Evolutionary conservation across 2,113 vertebrate genomes (phyloP), one percentile per base, ranked within the genome.

Genomic region (Microtus richardsoni): DNA sequence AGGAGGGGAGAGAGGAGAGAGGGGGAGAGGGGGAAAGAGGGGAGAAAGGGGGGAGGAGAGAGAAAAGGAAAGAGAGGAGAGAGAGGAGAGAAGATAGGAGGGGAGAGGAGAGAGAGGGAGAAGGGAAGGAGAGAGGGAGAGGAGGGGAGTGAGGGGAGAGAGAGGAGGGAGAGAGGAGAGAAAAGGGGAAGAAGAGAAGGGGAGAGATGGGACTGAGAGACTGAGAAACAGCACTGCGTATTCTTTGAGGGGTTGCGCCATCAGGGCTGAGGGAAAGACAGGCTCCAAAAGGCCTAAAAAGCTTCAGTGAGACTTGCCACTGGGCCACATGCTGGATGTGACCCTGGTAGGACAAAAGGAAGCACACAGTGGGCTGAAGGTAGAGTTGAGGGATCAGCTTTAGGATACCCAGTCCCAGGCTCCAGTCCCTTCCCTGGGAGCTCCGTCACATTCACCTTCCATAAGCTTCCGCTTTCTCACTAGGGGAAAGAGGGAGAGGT

Each of bases 21-120:
- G 28, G 64, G 82, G 11, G 82, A 30, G 2, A 30, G 22, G 3
- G 74, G 26, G 24, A 3, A 9, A 12, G 24, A n/a, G 26, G 4
- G 0, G 74, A 13, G 11, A 54, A 14, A 16, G n/a, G 21, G 7
- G 16, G 39, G n/a, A 41, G n/a, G 60, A 4, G 22, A 19, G 19
- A 24, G 21, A 39, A 17, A 73, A 19, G 3, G 33, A 41, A 3
- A 16, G 68, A 17, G 16, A 12, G n/a, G 17, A 19, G 17, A 22
- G n/a, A 7, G n/a, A n/a, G n/a, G n/a, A n/a, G n/a, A n/a, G n/a
- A n/a, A n/a, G n/a, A n/a, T n/a, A n/a, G n/a, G 22, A 1, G 75
- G 26, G 24, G 1, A 10, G 5, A 12, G 13, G 5, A 0, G 74
- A 13, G 11, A 54, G 16, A 17, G 39, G 22, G n/a, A n/a, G n/a